These are phyloP conservation scores for Lanius ludovicianus DNA, from an alignment of 2,113 vertebrate genomes.

Conservation along the genomic window DNA sequence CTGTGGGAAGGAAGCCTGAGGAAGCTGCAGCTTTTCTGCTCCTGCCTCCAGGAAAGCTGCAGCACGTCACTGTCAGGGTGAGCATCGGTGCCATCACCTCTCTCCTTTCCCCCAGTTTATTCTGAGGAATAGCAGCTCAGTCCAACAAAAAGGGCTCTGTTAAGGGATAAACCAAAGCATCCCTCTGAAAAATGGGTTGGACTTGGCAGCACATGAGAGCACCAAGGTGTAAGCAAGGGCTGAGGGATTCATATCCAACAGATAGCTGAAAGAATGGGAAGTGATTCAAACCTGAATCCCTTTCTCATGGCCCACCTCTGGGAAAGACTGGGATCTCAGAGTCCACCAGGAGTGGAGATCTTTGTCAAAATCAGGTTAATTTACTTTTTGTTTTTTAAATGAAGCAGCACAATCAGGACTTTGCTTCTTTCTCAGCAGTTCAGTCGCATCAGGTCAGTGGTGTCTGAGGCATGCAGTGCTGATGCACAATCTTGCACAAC, in stretches of 20 bases:
- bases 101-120: background rate
- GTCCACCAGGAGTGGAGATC: background rate
- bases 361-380: background rate
- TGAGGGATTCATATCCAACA: fast-evolving
- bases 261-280: background rate
- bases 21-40: background rate
- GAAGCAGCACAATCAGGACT: background rate
- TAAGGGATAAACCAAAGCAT: background rate
- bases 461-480: background rate
- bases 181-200: background rate
- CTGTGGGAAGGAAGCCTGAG: background rate
- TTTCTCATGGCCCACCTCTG: background rate
- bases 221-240: background rate
- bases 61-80: background rate
- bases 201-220: background rate
- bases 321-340: background rate
- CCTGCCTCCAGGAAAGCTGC: background rate
- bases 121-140: background rate
- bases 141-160: background rate
- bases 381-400: background rate
- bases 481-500: background rate
- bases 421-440: background rate
- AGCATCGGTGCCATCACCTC: fast-evolving
- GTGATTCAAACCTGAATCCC: background rate
- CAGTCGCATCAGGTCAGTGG: background rate